Base-by-base conservation (phyloP, 2,888 invertebrate genomes). In the Liodrosophila aerea region DNA sequence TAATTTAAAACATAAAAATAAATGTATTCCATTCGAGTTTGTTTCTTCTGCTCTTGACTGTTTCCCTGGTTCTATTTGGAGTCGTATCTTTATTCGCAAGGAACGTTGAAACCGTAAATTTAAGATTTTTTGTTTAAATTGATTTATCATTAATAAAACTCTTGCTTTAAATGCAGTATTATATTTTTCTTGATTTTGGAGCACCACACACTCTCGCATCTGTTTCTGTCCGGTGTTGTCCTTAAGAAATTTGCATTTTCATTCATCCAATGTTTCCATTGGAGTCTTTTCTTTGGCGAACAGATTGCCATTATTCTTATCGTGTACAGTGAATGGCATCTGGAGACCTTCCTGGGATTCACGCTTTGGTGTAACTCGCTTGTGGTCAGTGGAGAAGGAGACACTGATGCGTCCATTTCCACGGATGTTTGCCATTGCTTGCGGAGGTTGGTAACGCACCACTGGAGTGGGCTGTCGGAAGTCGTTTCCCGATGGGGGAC, bases 341-440 rank as follows among this genome's bases (percentile, higher is more conserved):
- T 73, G 70, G 1, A 80, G 27, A 5, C 73, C 78, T 13, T 76
- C 71, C 51, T 87, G 88, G 1, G 90, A 90, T 61, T 90, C 89
- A 11, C 89, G 76, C 59, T 89, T 90, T 0, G 89, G 89, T 0
- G 87, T 88, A 1, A 59, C 64, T 16, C 76, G 73, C 39, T 77
- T 69, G 49, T 81, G 83, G 7, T 81, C 87, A 37, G 64, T 75
- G 3, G 89, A 88, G 72, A 89, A 89, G 51, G 69, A 74, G 0
- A 89, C 85, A 46, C 74, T 87, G 52, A 89, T 89, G 39, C 86
- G 87, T 1, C 87, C 89, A 12, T 57, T 64, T 37, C 66, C 80
- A 2, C 89, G 86, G 8, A 89, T 62, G n/a, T 76, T 59, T 16
- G 81, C 63, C 73, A 86, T 65, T n/a, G 78, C 70, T 29, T 74